Base-by-base conservation (phyloP, 1,140 invertebrate genomes). In the Teleopsis dalmanni region DNA sequence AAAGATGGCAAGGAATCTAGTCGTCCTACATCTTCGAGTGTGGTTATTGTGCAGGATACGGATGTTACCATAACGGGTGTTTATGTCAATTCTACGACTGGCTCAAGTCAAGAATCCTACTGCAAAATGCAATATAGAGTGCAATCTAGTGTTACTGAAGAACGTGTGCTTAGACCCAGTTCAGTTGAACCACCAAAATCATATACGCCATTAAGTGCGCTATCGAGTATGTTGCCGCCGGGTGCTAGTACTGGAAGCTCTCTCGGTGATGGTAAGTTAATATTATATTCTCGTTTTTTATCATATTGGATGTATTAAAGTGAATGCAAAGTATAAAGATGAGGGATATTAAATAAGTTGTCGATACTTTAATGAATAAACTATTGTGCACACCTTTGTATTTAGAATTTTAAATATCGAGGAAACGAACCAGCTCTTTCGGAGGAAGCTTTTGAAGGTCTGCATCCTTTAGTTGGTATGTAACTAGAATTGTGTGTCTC, bases 31-130 rank as follows among this genome's bases (percentile, higher is more conserved):
- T 70, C 68, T 7, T 70, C 77, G 26, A 78, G 76, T 52, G 79
- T 84, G 34, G 78, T 83, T 14, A 85, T 88, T 56, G 77, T 88
- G 8, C 85, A 88, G 66, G 87, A 89, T 55, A 87, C 87, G 0
- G 87, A 89, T 56, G 85, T 91, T 1, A 91, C 87, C 36, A 88
- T 89, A 48, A 89, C 87, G 2, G 85, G 85, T 19, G 85, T 89
- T 42, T 85, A 84, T 60, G 81, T 84, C 33, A 84, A 84, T 65
- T 76, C 76, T 48, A 82, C 81, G 71, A 88, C 80, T 50, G 87
- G 75, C 36, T 86, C 78, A 54, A 84, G 80, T 65, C 85, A 87
- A 59, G 86, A 88, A 70, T 85, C 85, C 25, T 88, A 85, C 61
- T 90, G 86, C 62, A 87, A 71, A 40, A 86, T 89, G 84, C 85